Conservation (phyloP, 1,140 invertebrate species). For the Andricus grossulariae region DNA sequence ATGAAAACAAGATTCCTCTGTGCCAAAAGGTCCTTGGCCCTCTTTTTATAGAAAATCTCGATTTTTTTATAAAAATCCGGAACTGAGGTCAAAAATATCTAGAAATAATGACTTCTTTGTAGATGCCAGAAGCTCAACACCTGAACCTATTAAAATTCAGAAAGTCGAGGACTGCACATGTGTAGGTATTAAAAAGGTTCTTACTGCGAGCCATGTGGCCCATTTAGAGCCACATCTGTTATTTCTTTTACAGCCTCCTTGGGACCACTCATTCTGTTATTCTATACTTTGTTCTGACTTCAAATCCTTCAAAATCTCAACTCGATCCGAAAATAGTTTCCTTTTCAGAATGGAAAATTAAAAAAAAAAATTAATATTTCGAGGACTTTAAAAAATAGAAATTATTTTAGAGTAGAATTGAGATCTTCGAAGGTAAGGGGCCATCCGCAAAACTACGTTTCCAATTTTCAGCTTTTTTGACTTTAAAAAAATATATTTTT, state of each 20-base stretch:
- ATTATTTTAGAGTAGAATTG: too few relatives aligned
- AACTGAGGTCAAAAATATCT: conserved; percentile 3
- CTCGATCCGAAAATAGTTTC: too few relatives aligned
- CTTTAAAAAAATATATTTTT: too few relatives aligned
- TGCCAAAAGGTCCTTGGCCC: background rate
- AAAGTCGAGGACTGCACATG: conserved; percentile 55
- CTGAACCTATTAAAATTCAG: conserved; percentile 31
- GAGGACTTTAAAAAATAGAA: too few relatives aligned
- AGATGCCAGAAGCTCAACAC: conserved; percentile 23
- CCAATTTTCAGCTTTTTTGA: too few relatives aligned
- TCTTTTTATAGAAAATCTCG: background rate
- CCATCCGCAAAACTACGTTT: too few relatives aligned
- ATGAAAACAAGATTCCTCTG: background rate
- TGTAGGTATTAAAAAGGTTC: conserved; percentile 34
- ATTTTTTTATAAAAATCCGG: background rate
- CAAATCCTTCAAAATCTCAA: too few relatives aligned
- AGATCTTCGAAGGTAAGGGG: too few relatives aligned
- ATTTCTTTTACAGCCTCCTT: background rate
- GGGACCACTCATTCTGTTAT: background rate
- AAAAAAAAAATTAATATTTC: too few relatives aligned
- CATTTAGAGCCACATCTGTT: conserved; percentile 50
- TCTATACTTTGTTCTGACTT: background rate
- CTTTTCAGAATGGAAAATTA: background rate
- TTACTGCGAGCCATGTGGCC: conserved; percentile 54
- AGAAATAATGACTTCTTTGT: conserved; percentile 2